A percentile compares a stretch with the other conserved stretches of the same genome.
phyloP scores from a whole-genome alignment of 1,140 invertebrate species.

The Orchestia grillus region DNA sequence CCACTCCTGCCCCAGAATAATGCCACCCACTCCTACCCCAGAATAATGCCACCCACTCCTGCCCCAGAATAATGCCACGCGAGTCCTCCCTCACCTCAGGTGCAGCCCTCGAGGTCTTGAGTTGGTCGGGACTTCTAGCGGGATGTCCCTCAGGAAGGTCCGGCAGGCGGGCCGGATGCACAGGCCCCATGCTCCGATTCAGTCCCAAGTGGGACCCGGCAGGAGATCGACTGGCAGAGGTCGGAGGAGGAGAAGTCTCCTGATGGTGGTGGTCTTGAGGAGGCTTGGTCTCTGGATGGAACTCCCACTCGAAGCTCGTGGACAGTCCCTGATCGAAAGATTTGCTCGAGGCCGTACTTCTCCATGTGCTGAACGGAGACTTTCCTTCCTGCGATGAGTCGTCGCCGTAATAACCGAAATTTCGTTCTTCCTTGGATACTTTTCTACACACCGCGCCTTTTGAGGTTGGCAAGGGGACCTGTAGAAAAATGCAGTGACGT shows the following conservation, averaged over 20 bases:
- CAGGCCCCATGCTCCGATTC: neutral
- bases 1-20: no score
- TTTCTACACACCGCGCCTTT: neutral
- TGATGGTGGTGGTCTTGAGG: neutral
- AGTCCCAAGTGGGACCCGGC: neutral
- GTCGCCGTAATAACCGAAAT: neutral
- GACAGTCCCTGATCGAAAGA: slow-evolving; percentile 13
- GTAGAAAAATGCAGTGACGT: neutral
- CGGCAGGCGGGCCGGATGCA: neutral
- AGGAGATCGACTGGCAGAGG: neutral
- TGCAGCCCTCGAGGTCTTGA: neutral
- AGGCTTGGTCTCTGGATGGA: neutral
- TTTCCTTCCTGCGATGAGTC: neutral
- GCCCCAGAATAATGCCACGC: no score
- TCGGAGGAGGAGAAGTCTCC: neutral
- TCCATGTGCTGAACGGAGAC: slow-evolving; percentile 1
- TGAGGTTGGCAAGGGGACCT: neutral
- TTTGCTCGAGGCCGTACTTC: neutral
- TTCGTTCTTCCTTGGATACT: neutral
- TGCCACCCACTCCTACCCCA: no score
- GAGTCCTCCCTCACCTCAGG: neutral
- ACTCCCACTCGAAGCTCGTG: slow-evolving; percentile 42
- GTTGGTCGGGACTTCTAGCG: neutral
- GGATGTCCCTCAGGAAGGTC: neutral
- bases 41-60: no score